A percentile compares a stretch with the other conserved stretches of the same genome.
phyloP scores from a whole-genome alignment of 1,140 invertebrate genomes.

The Elymnias hypermnestra region DNA sequence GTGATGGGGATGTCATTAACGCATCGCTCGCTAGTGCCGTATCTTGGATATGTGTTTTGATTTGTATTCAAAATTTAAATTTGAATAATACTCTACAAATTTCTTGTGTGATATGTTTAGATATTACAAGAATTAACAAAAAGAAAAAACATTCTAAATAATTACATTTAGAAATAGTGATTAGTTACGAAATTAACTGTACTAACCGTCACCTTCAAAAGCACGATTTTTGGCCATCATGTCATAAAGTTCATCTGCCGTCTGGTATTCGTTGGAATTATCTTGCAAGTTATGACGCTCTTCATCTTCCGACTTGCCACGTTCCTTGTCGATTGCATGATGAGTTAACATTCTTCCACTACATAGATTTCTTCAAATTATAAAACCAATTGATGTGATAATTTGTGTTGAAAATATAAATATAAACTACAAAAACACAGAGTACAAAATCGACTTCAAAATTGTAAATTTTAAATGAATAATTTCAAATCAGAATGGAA shows the following conservation, averaged over 20 bases:
- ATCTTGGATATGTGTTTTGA: no score
- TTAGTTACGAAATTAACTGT: no score
- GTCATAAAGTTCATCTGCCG: slow-evolving; percentile 44
- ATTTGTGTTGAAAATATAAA: slow-evolving; percentile 9
- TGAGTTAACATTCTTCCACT: slow-evolving; percentile 44
- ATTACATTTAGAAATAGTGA: no score
- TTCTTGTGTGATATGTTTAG: no score
- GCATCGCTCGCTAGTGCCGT: no score
- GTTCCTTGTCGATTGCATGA: slow-evolving; percentile 27
- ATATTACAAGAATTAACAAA: no score
- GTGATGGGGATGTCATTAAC: no score
- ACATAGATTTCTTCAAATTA: slow-evolving; percentile 32
- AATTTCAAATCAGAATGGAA: slow-evolving; percentile 12
- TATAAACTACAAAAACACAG: slow-evolving; percentile 15
- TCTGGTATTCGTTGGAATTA: slow-evolving; percentile 33
- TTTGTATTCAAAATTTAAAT: no score
- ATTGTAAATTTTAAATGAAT: slow-evolving; percentile 15
- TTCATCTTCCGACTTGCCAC: slow-evolving; percentile 11
- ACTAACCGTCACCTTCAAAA: slow-evolving; percentile 29
- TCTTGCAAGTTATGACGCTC: slow-evolving; percentile 2
- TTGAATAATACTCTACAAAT: no score
- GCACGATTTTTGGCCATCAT: slow-evolving; percentile 36
- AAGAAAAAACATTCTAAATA: no score
- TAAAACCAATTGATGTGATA: background rate
- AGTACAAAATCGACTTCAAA: slow-evolving; percentile 10